A percentile compares a stretch with the other conserved stretches of the same genome.
These are phyloP conservation scores for Parnassius orleans DNA, from an alignment of 2,888 invertebrate species.

Conservation along the genomic window DNA sequence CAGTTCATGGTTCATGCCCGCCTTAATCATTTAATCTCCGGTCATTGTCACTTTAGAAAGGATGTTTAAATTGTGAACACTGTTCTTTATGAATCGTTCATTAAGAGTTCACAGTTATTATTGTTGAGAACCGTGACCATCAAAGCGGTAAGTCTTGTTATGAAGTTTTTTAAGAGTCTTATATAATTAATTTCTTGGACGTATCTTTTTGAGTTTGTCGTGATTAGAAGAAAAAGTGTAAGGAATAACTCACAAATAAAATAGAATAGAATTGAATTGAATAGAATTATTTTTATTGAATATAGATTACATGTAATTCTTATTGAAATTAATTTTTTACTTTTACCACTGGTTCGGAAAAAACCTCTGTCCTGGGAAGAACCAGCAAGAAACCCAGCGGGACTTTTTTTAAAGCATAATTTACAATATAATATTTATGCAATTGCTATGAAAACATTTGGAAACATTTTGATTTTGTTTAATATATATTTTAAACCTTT, in stretches of 20 bases:
- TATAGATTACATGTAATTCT: no score
- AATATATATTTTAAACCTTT: no score
- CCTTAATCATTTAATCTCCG: slow-evolving; percentile 5
- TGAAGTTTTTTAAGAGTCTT: slow-evolving; percentile 3
- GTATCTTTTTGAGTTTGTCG: not conserved
- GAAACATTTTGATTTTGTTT: no score
- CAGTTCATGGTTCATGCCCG: not conserved
- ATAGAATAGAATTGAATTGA: no score
- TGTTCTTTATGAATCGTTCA: slow-evolving; percentile 20
- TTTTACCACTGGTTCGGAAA: no score
- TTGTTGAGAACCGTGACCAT: slow-evolving; percentile 9
- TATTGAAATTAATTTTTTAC: no score
- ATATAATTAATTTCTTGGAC: not conserved
- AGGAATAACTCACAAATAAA: not conserved
- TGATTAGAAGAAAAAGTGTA: not conserved
- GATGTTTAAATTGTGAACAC: slow-evolving; percentile 17
- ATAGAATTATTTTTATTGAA: no score
- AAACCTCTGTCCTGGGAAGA: no score
- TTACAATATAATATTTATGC: no score
- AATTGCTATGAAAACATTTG: no score
- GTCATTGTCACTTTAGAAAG: slow-evolving; percentile 21
- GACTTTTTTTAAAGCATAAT: no score
- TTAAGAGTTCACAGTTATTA: slow-evolving; percentile 13
- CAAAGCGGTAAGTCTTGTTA: not conserved
- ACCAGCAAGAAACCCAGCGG: no score